Evolutionary conservation across 2,888 invertebrate species (phyloP), one percentile per base, ranked within the genome.

Genomic region (Plagodis pulveraria): DNA sequence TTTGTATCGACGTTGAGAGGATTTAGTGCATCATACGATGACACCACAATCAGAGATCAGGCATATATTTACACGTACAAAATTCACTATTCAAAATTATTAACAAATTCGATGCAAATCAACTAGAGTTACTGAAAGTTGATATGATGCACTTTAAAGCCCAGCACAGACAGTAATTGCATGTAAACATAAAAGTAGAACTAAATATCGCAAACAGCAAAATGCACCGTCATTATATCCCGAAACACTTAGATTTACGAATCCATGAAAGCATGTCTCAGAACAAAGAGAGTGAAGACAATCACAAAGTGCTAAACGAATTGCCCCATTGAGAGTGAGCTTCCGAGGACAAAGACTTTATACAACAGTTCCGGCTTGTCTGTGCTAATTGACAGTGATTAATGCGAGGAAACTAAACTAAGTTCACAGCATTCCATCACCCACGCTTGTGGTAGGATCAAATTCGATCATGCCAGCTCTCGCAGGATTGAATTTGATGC

Each of bases 181-280:
- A 91, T 91, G 91, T 83, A 79, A 78, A 80, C 75, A 81, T 77
- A 80, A 22, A 80, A 80, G 89, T 91, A 91, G 91, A 87, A 78
- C 83, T 87, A 78, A 86, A 83, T 83, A 84, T 85, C 83, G 88
- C 87, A 88, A 87, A 85, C 78, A 77, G 85, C 85, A 85, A 88
- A 79, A 76, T 86, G 91, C 91, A 91, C 91, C 80, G 81, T 84
- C 91, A 90, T 86, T 78, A 78, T 81, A 69, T 62, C 83, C 84
- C 71, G 69, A 75, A 86, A 89, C 88, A 91, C 87, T 77, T 90
- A 89, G 85, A 76, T 83, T 73, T 82, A 75, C 82, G 76, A 83
- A 85, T 87, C 92, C 91, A 91, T 81, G 92, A 91, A 91, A 92
- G 91, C 92, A 92, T 92, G 92, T 92, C 92, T 91, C 92, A 92